These are phyloP conservation scores for Anolis apletophallus DNA, from an alignment of 2,797 vertebrate species.

Conservation along the genomic window DNA sequence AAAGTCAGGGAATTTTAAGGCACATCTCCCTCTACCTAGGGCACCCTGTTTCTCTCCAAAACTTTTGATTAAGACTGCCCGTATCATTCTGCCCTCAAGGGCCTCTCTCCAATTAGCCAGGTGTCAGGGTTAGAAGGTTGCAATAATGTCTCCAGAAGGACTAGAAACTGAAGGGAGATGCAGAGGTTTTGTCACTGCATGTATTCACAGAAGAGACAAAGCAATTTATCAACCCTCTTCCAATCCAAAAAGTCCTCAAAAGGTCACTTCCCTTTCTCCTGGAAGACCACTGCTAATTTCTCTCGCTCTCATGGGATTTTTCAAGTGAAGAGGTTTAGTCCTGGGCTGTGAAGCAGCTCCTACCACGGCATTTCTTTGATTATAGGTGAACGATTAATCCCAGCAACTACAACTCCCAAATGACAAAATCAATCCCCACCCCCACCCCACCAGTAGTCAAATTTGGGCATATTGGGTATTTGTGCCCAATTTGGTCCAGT, in stretches of 20 bases:
- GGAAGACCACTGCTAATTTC: no score
- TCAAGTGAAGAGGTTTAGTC: no score
- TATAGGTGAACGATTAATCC: no score
- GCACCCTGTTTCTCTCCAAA: slow-evolving; percentile 46
- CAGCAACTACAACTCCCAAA: no score
- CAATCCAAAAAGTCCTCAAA: slow-evolving; percentile 43
- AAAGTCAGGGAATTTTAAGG: slow-evolving; percentile 43
- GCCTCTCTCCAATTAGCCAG: slow-evolving; percentile 59
- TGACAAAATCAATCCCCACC: no score
- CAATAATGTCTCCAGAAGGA: slow-evolving; percentile 40
- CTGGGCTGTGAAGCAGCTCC: no score
- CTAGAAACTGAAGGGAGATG: slow-evolving; percentile 46
- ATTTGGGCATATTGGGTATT: no score
- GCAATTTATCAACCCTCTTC: slow-evolving; percentile 65
- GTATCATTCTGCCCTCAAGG: slow-evolving; percentile 55
- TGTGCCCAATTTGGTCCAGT: no score
- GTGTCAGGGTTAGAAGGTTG: slow-evolving; percentile 20
- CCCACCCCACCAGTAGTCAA: no score
- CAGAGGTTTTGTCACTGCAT: slow-evolving; percentile 46
- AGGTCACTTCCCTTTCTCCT: slow-evolving; percentile 3
- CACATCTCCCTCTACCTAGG: neutral
- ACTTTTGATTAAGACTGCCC: slow-evolving; percentile 62
- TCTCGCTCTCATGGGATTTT: no score
- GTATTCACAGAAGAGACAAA: slow-evolving; percentile 34
- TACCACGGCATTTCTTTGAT: no score